Evolutionary conservation across 2,888 invertebrate genomes (phyloP).

Genomic region (Resseliella maxima): DNA sequence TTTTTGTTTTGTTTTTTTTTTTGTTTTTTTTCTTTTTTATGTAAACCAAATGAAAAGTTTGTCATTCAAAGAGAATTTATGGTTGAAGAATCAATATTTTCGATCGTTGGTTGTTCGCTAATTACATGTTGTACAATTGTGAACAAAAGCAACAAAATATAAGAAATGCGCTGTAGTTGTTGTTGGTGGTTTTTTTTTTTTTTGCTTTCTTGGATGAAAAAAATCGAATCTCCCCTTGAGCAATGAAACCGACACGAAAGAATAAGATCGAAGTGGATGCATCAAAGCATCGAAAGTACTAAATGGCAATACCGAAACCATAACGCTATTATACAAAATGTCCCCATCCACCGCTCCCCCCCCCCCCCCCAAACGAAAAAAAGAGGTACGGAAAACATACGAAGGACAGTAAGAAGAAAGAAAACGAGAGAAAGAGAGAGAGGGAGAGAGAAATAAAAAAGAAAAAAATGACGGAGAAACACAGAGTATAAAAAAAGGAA

Average conservation of each 20-base stretch:
- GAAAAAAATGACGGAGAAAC: not conserved
- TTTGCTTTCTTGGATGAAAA: not conserved
- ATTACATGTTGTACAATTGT: conserved; percentile 23
- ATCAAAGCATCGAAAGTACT: conserved; percentile 14
- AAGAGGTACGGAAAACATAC: not conserved
- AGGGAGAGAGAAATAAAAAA: not conserved
- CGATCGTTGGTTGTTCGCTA: not conserved
- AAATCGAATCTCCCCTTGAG: conserved; percentile 28
- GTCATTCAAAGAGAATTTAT: no score
- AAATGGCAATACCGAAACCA: conserved; percentile 31
- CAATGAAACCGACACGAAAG: not conserved
- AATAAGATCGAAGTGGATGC: not conserved
- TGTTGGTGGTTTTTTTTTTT: no score
- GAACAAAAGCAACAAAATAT: not conserved
- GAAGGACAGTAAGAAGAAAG: not conserved
- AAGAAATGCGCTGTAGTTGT: not conserved
- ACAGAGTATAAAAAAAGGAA: not conserved
- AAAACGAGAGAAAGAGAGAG: not conserved
- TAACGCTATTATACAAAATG: conserved; percentile 43
- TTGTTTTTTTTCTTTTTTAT: no score
- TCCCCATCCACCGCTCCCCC: no score
- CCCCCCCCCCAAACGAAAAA: no score
- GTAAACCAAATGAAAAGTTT: no score
- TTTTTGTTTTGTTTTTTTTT: no score
- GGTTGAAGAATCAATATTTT: not conserved